These are phyloP conservation scores for Anoplius nigerrimus DNA, from an alignment of 2,888 invertebrate genomes.

Conservation along the genomic window DNA sequence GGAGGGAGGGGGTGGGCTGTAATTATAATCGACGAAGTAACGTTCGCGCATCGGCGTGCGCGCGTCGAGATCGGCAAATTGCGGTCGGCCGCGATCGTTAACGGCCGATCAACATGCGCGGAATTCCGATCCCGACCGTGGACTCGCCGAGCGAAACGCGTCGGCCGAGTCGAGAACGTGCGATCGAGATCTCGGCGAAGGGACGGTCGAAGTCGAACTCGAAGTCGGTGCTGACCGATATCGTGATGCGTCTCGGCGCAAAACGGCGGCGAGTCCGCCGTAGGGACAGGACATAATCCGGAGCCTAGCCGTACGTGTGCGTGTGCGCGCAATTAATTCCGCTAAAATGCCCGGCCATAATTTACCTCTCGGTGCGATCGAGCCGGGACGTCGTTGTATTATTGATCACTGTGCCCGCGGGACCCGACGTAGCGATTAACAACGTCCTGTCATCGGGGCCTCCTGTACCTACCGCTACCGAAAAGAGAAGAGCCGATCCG, in stretches of 20 bases:
- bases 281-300: constrained; percentile 17
- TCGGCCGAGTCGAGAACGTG: background rate
- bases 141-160: constrained; percentile 7
- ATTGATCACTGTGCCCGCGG: constrained; percentile 33
- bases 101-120: no score
- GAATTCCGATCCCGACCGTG: no score
- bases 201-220: no score
- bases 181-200: no score
- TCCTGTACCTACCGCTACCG: constrained; percentile 12
- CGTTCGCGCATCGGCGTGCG: no score
- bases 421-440: constrained; percentile 42
- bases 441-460: constrained; percentile 26
- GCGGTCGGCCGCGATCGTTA: no score
- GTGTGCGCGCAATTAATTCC: constrained; percentile 35
- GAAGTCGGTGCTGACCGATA: no score
- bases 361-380: constrained; percentile 32
- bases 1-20: no score
- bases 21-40: no score
- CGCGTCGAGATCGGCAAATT: no score
- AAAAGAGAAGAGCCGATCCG: constrained; percentile 14
- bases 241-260: no score
- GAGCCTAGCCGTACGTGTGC: constrained; percentile 10
- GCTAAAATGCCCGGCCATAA: constrained; percentile 23
- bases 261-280: constrained; percentile 14
- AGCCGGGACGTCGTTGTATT: constrained; percentile 26